phyloP scores from a whole-genome alignment of 2,113 vertebrate genomes.

The Rhea pennata region DNA sequence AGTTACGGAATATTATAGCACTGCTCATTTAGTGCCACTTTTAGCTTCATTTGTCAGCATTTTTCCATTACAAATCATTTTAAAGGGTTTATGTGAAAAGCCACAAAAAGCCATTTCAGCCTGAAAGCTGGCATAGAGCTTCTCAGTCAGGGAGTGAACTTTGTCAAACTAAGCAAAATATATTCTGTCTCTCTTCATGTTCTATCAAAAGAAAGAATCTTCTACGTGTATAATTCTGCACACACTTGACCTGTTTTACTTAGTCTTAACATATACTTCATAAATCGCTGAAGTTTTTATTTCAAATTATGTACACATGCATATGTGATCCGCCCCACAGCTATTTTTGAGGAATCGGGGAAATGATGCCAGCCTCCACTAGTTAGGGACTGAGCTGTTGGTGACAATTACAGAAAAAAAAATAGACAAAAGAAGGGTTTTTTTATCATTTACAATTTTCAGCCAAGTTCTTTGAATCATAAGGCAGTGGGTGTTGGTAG shows the following conservation, averaged over 20 bases:
- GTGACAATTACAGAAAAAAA: neutral
- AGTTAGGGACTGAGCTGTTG: neutral
- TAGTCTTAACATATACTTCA: neutral
- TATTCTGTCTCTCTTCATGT: conserved; percentile 59
- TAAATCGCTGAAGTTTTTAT: neutral
- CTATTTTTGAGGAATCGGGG: neutral
- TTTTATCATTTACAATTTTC: neutral
- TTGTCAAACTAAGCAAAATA: conserved; percentile 69
- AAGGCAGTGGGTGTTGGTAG: neutral
- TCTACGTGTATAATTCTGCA: neutral
- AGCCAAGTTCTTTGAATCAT: conserved; percentile 5
- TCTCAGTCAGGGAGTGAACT: conserved; percentile 46
- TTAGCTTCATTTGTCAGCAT: conserved; percentile 63
- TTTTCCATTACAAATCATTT: conserved; percentile 72
- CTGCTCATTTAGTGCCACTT: conserved; percentile 37
- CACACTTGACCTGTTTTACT: neutral
- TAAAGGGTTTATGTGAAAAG: conserved; percentile 65
- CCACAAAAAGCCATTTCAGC: conserved; percentile 69
- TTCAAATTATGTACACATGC: neutral
- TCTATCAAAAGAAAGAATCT: neutral
- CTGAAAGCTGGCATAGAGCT: conserved; percentile 42
- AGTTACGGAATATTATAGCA: conserved; percentile 51
- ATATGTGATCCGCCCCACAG: neutral
- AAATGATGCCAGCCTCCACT: neutral
- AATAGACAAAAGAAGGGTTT: neutral